A percentile compares a stretch with the other conserved stretches of the same genome.
Conservation (phyloP, 2,797 vertebrate genomes). For the Crypturellus tataupa region DNA sequence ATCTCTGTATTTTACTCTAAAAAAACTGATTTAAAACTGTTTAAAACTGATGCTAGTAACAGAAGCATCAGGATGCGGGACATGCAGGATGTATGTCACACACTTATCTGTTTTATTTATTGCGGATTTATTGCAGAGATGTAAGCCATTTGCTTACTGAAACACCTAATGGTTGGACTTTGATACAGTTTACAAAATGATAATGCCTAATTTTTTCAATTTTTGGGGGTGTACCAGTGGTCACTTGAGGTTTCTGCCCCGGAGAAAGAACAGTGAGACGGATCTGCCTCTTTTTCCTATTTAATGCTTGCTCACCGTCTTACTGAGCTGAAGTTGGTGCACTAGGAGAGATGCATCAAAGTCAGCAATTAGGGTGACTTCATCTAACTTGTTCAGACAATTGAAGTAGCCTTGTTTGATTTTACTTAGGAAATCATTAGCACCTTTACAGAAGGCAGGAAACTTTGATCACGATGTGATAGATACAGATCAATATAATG, state of each 20-base stretch:
- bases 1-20: neutral
- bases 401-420: conserved; percentile 73
- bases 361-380: conserved; percentile 79
- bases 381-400: conserved; percentile 56
- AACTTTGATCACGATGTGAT: conserved; percentile 79
- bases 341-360: conserved; percentile 62
- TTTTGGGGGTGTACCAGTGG: neutral
- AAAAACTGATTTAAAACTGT: neutral
- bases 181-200: neutral
- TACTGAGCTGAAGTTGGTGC: conserved; percentile 68
- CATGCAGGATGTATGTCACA: neutral
- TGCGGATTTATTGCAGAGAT: no score
- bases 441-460: conserved; percentile 76
- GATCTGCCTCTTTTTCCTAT: conserved; percentile 5
- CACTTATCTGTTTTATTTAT: neutral
- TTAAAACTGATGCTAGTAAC: neutral
- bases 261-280: neutral
- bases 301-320: neutral
- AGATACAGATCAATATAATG: conserved; percentile 78
- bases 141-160: neutral
- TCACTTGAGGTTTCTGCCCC: neutral
- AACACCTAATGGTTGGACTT: neutral
- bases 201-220: neutral
- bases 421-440: conserved; percentile 80
- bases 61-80: neutral